Evolutionary conservation across 2,113 vertebrate genomes (phyloP).

Genomic region (Catagonus wagneri): DNA sequence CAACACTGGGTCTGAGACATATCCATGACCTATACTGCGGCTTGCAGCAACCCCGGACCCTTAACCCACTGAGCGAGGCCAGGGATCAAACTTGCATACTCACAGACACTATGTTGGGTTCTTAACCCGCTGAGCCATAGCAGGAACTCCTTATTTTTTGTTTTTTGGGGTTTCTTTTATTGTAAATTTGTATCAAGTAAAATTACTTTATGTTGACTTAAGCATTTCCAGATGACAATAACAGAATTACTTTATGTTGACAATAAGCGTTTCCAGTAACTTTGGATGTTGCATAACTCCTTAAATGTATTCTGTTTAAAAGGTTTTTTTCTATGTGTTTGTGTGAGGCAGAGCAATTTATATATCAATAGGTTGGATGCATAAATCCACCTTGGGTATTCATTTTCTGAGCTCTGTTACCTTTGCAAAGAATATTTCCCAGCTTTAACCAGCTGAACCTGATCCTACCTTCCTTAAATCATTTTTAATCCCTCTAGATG

Average conservation of each 20-base stretch:
- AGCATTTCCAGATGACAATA: conserved; percentile 15
- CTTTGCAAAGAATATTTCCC: not conserved
- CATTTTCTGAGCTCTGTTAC: conserved; percentile 21
- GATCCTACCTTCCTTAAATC: not conserved
- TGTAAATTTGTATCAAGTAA: not conserved
- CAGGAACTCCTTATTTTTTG: too few species aligned
- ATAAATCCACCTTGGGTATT: not conserved
- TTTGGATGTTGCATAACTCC: conserved; percentile 22
- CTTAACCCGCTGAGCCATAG: too few species aligned
- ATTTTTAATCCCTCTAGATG: not conserved
- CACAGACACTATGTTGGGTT: too few species aligned
- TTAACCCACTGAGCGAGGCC: too few species aligned
- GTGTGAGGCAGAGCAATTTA: not conserved
- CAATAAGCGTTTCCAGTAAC: not conserved
- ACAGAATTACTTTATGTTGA: not conserved
- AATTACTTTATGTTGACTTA: conserved; percentile 20
- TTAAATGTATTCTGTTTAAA: conserved; percentile 43
- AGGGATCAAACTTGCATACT: too few species aligned
- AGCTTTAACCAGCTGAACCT: not conserved
- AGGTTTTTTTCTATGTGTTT: not conserved
- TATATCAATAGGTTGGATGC: not conserved
- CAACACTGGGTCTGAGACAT: too few species aligned
- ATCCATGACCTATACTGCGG: too few species aligned
- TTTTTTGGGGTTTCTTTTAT: not conserved
- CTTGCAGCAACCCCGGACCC: too few species aligned